A percentile compares a stretch with the other conserved stretches of the same genome.
phyloP scores from a whole-genome alignment of 53 echinoderm and acorn worm genomes.

The Stichopus horrens region DNA sequence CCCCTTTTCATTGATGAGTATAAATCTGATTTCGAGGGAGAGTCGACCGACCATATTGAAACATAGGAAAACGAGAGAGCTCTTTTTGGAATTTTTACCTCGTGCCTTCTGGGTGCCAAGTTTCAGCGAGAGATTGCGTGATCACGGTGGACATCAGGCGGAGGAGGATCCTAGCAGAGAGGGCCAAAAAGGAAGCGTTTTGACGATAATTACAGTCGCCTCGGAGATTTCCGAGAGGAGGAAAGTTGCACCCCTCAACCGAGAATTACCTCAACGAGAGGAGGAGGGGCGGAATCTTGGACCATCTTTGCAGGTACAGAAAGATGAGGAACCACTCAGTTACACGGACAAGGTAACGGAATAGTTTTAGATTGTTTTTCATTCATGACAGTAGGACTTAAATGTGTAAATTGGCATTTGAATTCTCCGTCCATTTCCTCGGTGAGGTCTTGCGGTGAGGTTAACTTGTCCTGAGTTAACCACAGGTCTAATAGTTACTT shows the following conservation, averaged over 20 bases:
- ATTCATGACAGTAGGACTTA: too few relatives aligned
- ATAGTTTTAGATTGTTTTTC: too few relatives aligned
- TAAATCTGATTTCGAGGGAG: neutral
- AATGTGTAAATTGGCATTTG: too few relatives aligned
- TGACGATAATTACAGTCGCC: neutral
- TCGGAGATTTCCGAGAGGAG: neutral
- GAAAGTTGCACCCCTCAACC: neutral
- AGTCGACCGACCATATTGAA: neutral
- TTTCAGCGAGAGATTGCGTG: neutral
- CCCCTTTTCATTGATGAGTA: conserved; percentile 7
- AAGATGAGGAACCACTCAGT: neutral
- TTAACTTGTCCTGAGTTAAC: too few relatives aligned
- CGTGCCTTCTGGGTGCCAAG: neutral
- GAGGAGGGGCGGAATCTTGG: too few relatives aligned
- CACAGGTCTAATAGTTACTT: too few relatives aligned
- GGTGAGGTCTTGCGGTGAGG: too few relatives aligned
- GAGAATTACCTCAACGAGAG: neutral
- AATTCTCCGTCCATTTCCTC: too few relatives aligned
- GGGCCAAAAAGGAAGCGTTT: neutral
- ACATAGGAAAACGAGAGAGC: neutral
- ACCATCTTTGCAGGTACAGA: neutral
- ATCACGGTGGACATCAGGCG: neutral
- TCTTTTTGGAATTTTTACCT: neutral
- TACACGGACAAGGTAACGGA: neutral
- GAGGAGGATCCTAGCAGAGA: neutral